A percentile compares a stretch with the other conserved stretches of the same genome.
These are phyloP conservation scores for Aphaenogaster ashmeadi DNA, from an alignment of 1,140 invertebrate species.

Conservation along the genomic window DNA sequence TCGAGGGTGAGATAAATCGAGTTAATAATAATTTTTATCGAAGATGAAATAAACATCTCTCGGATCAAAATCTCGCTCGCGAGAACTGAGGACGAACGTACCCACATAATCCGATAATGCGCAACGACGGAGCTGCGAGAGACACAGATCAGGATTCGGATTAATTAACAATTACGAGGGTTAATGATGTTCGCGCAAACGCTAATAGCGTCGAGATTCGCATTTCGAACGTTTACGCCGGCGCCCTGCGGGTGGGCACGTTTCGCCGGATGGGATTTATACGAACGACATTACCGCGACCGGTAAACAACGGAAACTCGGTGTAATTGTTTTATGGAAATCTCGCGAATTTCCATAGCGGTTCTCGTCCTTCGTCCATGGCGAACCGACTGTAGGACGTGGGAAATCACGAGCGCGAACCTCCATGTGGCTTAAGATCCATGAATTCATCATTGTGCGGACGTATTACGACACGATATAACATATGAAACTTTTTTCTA, in stretches of 20 bases:
- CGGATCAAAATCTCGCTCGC: not conserved
- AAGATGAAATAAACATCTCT: not conserved
- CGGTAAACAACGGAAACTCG: conserved; percentile 67
- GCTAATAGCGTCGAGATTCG: conserved; percentile 56
- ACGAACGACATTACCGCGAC: conserved; percentile 17
- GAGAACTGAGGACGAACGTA: not conserved
- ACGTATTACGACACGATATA: not conserved
- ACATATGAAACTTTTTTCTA: not conserved
- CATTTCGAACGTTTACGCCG: conserved; percentile 52
- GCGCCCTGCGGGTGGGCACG: not conserved
- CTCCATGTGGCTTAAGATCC: not conserved
- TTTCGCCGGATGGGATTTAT: conserved; percentile 37
- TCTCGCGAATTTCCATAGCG: conserved; percentile 61
- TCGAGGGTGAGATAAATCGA: not conserved
- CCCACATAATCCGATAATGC: not conserved
- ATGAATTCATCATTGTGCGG: not conserved
- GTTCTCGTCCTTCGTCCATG: not conserved
- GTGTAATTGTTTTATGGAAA: conserved; percentile 76
- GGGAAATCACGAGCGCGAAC: not conserved
- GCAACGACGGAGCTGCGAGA: not conserved
- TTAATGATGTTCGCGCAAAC: conserved; percentile 54
- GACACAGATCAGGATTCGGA: conserved; percentile 25
- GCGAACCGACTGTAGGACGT: not conserved
- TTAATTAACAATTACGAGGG: conserved; percentile 70
- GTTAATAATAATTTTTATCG: not conserved